Percentiles rank a stretch among this genome's conserved stretches.
These are phyloP conservation scores for Gandaritis pyraliata DNA, from an alignment of 2,888 invertebrate species.

Conservation along the genomic window DNA sequence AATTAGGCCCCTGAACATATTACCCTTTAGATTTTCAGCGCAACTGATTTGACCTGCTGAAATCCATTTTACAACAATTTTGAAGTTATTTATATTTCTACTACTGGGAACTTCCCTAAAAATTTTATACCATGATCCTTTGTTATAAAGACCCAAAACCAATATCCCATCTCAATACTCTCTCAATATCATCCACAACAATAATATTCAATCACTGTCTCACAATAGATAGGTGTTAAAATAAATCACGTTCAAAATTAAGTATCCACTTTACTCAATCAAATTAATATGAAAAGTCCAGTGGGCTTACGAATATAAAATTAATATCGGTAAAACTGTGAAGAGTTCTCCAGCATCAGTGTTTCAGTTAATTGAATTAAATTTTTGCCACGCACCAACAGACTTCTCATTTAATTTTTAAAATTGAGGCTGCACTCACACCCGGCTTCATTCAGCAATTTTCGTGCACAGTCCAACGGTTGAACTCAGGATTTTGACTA, in stretches of 20 bases:
- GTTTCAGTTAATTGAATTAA: slow-evolving; percentile 62
- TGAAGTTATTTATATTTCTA: no score
- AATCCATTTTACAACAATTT: no score
- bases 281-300: slow-evolving; percentile 28
- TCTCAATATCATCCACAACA: no score
- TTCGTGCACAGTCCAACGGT: slow-evolving; percentile 1
- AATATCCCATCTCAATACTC: no score
- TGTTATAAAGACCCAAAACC: no score
- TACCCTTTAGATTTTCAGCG: no score
- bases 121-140: no score
- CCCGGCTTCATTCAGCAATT: neutral
- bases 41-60: no score
- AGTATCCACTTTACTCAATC: slow-evolving; percentile 10
- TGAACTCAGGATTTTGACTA: neutral
- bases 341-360: slow-evolving; percentile 44
- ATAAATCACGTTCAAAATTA: slow-evolving; percentile 33
- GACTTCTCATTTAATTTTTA: slow-evolving; percentile 15
- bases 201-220: neutral
- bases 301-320: slow-evolving; percentile 42
- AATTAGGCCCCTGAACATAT: no score
- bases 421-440: slow-evolving; percentile 6
- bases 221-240: slow-evolving; percentile 14
- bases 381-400: slow-evolving; percentile 49
- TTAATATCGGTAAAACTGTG: slow-evolving; percentile 52
- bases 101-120: no score